phyloP scores from a whole-genome alignment of 2,113 vertebrate species.

The Rhagologus leucostigma region DNA sequence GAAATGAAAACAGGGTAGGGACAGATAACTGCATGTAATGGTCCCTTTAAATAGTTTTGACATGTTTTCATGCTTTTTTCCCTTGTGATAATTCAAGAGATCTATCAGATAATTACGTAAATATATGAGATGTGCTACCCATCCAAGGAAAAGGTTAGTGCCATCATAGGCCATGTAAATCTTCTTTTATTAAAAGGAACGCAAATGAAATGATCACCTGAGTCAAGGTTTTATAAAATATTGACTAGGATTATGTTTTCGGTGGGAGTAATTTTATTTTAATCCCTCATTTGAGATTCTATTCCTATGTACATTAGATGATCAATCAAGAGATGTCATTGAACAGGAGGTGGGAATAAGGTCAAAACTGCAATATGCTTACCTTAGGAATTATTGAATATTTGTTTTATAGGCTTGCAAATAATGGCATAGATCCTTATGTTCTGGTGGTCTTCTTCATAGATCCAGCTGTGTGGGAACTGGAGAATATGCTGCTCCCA shows the following conservation, averaged over 20 bases:
- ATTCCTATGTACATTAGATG: slow-evolving; percentile 42
- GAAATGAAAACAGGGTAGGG: neutral
- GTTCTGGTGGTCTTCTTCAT: neutral
- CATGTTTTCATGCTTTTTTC: slow-evolving; percentile 8
- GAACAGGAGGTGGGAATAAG: slow-evolving; percentile 55
- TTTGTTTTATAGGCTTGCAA: slow-evolving; percentile 58
- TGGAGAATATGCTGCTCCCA: neutral
- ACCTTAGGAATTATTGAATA: slow-evolving; percentile 35
- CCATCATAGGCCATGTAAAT: slow-evolving; percentile 55
- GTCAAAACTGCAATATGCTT: slow-evolving; percentile 64
- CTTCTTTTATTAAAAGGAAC: slow-evolving; percentile 71
- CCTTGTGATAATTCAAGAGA: slow-evolving; percentile 29
- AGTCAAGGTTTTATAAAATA: slow-evolving; percentile 69
- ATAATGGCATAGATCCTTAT: slow-evolving; percentile 6
- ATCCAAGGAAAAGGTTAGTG: slow-evolving; percentile 63
- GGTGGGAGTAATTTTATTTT: slow-evolving; percentile 70
- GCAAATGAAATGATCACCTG: slow-evolving; percentile 57
- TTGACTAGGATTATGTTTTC: slow-evolving; percentile 61
- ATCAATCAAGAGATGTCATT: slow-evolving; percentile 57
- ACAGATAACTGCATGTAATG: neutral
- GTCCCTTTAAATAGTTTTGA: slow-evolving; percentile 1
- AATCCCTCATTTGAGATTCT: slow-evolving; percentile 67
- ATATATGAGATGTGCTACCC: slow-evolving; percentile 55
- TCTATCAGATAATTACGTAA: slow-evolving; percentile 64
- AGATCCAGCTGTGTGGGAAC: neutral